Evolutionary conservation across 2,888 invertebrate genomes (phyloP), one percentile per base, ranked within the genome.

Genomic region (Geotrupes spiniger): DNA sequence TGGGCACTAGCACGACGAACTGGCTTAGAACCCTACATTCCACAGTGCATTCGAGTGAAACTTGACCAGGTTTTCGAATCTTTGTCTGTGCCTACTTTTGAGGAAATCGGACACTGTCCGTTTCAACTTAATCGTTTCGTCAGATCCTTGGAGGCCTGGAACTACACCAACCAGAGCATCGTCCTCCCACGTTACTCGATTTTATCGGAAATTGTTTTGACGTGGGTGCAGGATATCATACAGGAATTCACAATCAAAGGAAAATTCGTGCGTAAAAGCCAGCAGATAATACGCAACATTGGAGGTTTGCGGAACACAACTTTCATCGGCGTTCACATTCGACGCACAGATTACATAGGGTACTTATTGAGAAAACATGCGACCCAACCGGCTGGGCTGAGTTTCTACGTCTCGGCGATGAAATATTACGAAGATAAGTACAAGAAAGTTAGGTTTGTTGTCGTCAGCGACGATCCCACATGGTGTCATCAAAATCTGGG

Each of bases 101-200:
- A 77, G 53, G 77, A 77, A 58, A 78, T 80, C 42, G 74, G 76
- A 14, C 75, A 76, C 54, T 81, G 80, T 57, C 76, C 74, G 1
- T 66, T 79, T 10, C 74, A 75, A 49, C 66, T 74, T 49, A 68
- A 70, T 10, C 72, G 72, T 37, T 74, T 77, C 42, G 76, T 78
- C 26, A 74, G 70, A 54, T 76, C 78, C 2, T 63, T 77, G 42
- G 74, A 76, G 33, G 72, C 73, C 31, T 80, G 79, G 80, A 78
- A 77, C 58, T 76, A 73, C 63, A 78, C 78, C 8, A 76, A 78
- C 42, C 79, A 79, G 61, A 78, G 77, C 60, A 79, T 80, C 51
- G 73, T 79, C 53, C 69, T 80, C 59, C 78, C 78, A 46, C 72
- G 74, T 46, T 77, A 78, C 61, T 74, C 76, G 25, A 73, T 77